Base-by-base conservation (phyloP, 2,797 vertebrate genomes). In the Sparus aurata region DNA sequence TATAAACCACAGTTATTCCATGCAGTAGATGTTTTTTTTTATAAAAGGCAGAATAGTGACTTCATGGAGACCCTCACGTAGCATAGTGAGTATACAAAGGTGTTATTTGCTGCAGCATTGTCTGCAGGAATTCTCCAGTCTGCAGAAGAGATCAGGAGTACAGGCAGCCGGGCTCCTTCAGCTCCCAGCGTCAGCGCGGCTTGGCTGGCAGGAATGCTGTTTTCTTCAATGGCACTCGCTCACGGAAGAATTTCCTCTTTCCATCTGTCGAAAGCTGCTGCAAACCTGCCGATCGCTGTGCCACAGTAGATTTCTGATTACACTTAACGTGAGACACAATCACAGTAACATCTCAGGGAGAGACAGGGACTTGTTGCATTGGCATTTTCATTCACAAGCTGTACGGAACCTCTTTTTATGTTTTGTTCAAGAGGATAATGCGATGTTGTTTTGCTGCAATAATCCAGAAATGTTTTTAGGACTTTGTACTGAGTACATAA, bases 81-180 rank as follows among this genome's bases (percentile, higher is more conserved):
- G 30, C 38, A 62, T 0, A 54, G 57, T 1, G 60, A 74, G 75
- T 8, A 59, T 82, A 80, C 45, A 75, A 70, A 69, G 61, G 64
- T 64, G 72, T 73, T 82, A 75, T 75, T 61, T 66, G 57, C 68
- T 64, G 69, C 63, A 53, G 79, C 6, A 38, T 77, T 74, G 78
- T 83, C 73, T 79, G 75, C 74, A 89, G 85, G 77, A 91, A 88
- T 50, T 79, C 41, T 80, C 50, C 45, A n/a, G 75, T 89, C 94
- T 95, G 94, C 76, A 90, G 62, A 94, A 95, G 84, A 80, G 89
- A 92, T 95, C 85, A 90, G 65, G 71, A 54, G 53, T 69, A 67
- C 79, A 80, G 50, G 46, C 73, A 67, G 88, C 76, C 65, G 67
- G 71, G 65, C 73, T 85, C 67, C 69, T 69, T 73, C 61, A 77